These are phyloP conservation scores for Thymallus thymallus DNA, from an alignment of 2,113 vertebrate species.

Conservation along the genomic window DNA sequence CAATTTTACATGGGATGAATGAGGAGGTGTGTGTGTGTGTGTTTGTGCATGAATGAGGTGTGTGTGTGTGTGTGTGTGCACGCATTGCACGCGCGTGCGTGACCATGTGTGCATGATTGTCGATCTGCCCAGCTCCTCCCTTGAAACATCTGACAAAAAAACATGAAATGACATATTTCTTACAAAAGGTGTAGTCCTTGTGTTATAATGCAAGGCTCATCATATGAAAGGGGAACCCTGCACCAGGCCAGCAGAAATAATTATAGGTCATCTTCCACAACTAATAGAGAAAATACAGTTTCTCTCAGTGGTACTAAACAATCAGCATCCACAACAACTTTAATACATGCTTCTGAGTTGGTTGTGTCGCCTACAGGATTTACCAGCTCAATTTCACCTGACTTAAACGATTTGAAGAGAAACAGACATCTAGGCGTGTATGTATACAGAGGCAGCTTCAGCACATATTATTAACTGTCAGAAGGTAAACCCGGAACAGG, in stretches of 20 bases:
- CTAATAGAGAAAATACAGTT: not conserved
- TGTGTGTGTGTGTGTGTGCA: not conserved
- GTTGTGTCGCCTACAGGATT: not conserved
- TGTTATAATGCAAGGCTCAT: not conserved
- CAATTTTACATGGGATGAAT: not conserved
- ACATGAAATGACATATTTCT: not conserved
- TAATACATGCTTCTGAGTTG: not conserved
- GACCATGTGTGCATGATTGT: conserved; percentile 5
- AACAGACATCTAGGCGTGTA: not conserved
- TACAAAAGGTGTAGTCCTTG: not conserved
- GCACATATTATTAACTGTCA: conserved; percentile 7
- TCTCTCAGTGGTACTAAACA: not conserved
- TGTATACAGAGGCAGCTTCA: not conserved
- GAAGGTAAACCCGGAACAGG: not conserved
- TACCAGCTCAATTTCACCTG: not conserved
- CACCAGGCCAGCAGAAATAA: not conserved
- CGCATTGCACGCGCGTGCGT: no score
- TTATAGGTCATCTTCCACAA: not conserved
- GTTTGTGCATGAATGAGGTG: not conserved
- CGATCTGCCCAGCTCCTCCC: not conserved
- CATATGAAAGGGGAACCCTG: not conserved
- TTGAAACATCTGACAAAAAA: not conserved
- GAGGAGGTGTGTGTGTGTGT: not conserved
- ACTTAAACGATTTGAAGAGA: not conserved
- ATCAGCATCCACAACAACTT: not conserved